Evolutionary conservation across 92 coral and sea anemone species (phyloP).

Genomic region (Palythoa grandis): DNA sequence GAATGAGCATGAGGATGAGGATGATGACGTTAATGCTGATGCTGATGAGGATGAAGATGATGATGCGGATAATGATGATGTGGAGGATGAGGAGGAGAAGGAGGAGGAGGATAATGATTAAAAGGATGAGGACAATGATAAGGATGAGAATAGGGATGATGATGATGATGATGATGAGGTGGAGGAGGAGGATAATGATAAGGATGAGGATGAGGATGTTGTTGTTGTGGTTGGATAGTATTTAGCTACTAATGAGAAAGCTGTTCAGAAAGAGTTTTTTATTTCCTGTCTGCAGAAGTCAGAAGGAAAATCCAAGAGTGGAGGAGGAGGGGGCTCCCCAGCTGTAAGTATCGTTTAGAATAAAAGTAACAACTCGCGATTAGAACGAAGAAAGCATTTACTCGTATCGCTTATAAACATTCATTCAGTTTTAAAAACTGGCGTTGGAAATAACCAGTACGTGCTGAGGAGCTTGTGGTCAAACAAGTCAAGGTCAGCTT

Average conservation of each 20-base stretch:
- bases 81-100: not conserved
- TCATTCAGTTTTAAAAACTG: too few relatives aligned
- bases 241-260: not conserved
- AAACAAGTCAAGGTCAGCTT: too few relatives aligned
- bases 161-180: not conserved
- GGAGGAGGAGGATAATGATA: not conserved
- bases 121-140: too few relatives aligned
- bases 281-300: not conserved
- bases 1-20: not conserved
- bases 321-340: slow-evolving; percentile 27
- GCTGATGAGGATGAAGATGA: not conserved
- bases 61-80: not conserved
- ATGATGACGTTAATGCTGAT: not conserved
- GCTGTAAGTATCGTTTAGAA: slow-evolving; percentile 7
- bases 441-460: too few relatives aligned
- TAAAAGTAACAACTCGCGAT: not conserved
- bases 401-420: too few relatives aligned
- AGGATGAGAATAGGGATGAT: not conserved
- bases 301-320: slow-evolving; percentile 13
- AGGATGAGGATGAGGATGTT: not conserved
- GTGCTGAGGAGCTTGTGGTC: too few relatives aligned
- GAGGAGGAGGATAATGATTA: not conserved
- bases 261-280: not conserved
- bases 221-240: not conserved
- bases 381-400: not conserved